Evolutionary conservation across 2,113 vertebrate species (phyloP).

Genomic region (Ceratotherium simum): DNA sequence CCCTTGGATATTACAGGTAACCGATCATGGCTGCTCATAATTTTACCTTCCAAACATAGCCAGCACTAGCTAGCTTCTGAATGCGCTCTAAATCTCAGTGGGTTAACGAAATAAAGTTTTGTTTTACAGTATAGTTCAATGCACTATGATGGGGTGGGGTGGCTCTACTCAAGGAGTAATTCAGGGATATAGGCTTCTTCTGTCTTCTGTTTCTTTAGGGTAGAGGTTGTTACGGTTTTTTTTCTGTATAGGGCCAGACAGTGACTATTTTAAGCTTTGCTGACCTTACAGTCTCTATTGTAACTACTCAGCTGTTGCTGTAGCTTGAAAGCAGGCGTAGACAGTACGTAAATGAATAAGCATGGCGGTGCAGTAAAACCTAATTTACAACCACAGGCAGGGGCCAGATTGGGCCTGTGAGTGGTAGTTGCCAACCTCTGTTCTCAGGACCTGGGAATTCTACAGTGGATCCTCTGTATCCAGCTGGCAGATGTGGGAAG

Average conservation of each 20-base stretch:
- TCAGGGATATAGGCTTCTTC: neutral
- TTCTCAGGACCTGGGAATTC: neutral
- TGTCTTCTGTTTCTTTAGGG: neutral
- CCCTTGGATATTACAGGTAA: neutral
- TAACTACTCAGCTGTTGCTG: neutral
- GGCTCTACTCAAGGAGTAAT: neutral
- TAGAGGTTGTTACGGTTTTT: neutral
- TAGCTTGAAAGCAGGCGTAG: neutral
- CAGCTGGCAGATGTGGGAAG: neutral
- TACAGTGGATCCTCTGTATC: neutral
- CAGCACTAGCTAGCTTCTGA: neutral
- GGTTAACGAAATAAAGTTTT: neutral
- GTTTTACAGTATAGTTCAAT: neutral
- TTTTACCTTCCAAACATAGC: neutral
- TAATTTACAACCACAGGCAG: neutral
- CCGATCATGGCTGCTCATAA: neutral
- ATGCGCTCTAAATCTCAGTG: neutral
- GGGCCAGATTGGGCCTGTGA: neutral
- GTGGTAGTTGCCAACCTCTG: neutral
- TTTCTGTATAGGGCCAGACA: neutral
- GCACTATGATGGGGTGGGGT: neutral
- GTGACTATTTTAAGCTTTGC: conserved; percentile 13
- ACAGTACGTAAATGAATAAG: neutral
- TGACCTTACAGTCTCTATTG: neutral
- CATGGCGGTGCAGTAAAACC: neutral